Conservation (phyloP, 2,113 vertebrate genomes). For the Muntiacus reevesi region DNA sequence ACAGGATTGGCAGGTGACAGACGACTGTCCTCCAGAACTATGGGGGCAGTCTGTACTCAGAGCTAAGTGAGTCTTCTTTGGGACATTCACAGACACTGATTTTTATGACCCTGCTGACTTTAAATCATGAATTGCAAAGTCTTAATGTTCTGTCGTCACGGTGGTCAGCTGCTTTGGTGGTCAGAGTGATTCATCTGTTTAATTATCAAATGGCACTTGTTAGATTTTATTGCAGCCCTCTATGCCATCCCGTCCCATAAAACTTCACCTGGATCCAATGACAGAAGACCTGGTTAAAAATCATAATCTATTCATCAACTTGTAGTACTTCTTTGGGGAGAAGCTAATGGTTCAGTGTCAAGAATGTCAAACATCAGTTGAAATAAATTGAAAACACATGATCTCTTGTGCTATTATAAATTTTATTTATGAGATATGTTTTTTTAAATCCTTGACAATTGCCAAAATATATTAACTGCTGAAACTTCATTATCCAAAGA, state of each 20-base stretch:
- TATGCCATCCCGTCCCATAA: not conserved
- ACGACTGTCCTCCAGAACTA: not conserved
- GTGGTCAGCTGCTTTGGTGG: not conserved
- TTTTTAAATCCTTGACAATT: not conserved
- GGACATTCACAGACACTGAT: not conserved
- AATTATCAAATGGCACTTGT: constrained; percentile 42
- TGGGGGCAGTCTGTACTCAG: not conserved
- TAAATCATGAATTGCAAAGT: constrained; percentile 14
- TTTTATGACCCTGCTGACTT: constrained; percentile 24
- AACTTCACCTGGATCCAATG: not conserved
- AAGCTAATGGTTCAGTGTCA: not conserved
- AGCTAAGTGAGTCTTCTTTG: not conserved
- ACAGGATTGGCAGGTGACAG: not conserved
- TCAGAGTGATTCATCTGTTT: constrained; percentile 52
- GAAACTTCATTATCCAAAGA: not conserved
- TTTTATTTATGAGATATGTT: not conserved
- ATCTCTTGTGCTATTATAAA: not conserved
- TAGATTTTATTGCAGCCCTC: constrained; percentile 38
- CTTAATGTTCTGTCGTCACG: not conserved
- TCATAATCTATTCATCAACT: constrained; percentile 16
- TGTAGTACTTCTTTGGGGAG: not conserved
- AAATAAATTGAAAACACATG: constrained; percentile 15
- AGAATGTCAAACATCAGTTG: not conserved
- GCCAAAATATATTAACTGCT: not conserved
- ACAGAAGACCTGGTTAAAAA: not conserved